A percentile compares a stretch with the other conserved stretches of the same genome.
phyloP scores from a whole-genome alignment of 2,888 invertebrate genomes.

The Erpobdella octoculata region DNA sequence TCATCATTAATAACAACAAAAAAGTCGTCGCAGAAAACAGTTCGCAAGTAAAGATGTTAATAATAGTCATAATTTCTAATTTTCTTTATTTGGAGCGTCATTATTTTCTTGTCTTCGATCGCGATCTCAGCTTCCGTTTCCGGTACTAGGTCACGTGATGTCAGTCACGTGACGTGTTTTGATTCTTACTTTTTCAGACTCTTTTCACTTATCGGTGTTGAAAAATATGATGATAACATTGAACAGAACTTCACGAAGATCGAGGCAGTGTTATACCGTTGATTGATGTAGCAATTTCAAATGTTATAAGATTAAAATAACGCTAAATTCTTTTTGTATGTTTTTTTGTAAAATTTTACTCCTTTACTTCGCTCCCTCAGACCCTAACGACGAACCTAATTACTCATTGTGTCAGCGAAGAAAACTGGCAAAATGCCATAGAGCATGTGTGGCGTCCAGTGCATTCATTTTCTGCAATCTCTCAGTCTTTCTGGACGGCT shows the following conservation, averaged over 20 bases:
- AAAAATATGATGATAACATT: neutral
- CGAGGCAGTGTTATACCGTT: neutral
- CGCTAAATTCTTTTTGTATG: no score
- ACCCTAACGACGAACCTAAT: no score
- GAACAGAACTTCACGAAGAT: no score
- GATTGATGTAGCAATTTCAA: no score
- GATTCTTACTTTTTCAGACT: neutral
- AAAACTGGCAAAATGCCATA: no score
- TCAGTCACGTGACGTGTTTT: constrained; percentile 9
- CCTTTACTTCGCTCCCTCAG: no score
- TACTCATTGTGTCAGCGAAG: no score
- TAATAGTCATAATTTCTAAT: neutral
- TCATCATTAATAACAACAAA: neutral
- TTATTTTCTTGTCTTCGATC: constrained; percentile 1
- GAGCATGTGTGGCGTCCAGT: no score
- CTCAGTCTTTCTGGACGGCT: no score
- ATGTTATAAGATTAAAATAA: no score
- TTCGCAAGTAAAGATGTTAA: neutral
- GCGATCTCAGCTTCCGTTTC: constrained; percentile 1
- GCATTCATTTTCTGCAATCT: no score
- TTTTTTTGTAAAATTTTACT: no score
- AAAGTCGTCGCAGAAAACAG: neutral
- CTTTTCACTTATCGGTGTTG: neutral
- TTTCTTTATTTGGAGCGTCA: neutral
- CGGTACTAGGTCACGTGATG: neutral